These are phyloP conservation scores for Adelphocoris suturalis DNA, from an alignment of 2,888 invertebrate genomes.

Conservation along the genomic window DNA sequence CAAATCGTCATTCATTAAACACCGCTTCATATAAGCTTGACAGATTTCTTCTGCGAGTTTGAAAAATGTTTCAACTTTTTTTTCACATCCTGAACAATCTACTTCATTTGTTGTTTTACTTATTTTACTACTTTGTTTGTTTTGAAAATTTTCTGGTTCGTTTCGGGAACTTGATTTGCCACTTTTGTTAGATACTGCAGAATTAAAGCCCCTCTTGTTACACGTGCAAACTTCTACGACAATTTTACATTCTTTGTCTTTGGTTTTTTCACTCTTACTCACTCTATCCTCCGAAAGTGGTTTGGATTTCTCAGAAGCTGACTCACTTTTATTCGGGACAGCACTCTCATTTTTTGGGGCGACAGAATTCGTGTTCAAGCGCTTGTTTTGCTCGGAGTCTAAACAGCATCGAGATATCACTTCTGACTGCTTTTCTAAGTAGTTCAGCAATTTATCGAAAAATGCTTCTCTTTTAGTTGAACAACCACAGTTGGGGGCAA, in stretches of 20 bases:
- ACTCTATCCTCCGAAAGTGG: neutral
- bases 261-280: neutral
- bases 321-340: neutral
- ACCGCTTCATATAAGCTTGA: slow-evolving; percentile 37
- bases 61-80: slow-evolving; percentile 51
- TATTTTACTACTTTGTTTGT: neutral
- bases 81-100: slow-evolving; percentile 28
- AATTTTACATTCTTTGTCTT: slow-evolving; percentile 31
- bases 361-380: neutral
- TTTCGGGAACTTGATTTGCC: neutral
- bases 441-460: slow-evolving; percentile 51
- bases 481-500: neutral
- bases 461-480: slow-evolving; percentile 37
- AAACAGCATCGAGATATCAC: neutral
- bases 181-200: neutral
- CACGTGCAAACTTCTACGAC: slow-evolving; percentile 39
- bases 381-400: neutral
- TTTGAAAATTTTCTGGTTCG: neutral
- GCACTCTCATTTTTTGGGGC: neutral
- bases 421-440: slow-evolving; percentile 58
- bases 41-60: slow-evolving; percentile 48
- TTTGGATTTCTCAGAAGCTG: neutral
- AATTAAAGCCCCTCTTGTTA: neutral
- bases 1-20: neutral
- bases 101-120: neutral